Conservation (phyloP, 2,888 invertebrate genomes). For the Baronia brevicornis region DNA sequence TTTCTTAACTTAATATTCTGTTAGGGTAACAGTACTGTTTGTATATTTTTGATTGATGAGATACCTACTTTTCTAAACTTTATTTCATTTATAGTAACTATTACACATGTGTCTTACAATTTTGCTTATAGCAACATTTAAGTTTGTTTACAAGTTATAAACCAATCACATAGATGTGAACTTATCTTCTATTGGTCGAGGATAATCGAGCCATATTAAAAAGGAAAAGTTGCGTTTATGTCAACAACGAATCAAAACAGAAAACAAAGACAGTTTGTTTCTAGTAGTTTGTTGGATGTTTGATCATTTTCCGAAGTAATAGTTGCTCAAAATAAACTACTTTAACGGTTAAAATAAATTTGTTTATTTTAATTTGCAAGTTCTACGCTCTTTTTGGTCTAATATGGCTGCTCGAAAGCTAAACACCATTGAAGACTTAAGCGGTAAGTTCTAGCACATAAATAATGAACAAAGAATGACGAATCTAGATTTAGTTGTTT, state of each 20-base stretch:
- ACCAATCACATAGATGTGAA: constrained; percentile 31
- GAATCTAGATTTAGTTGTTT: constrained; percentile 37
- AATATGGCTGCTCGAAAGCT: constrained; percentile 65
- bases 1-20: too few relatives aligned
- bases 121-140: constrained; percentile 26
- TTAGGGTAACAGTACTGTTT: too few relatives aligned
- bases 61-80: too few relatives aligned
- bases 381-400: too few relatives aligned
- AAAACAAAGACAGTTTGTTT: constrained; percentile 36
- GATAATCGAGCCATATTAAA: constrained; percentile 15
- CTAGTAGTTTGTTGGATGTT: constrained; percentile 26
- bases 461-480: constrained; percentile 45
- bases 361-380: background rate
- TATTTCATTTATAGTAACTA: constrained; percentile 16
- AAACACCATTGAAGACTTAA: constrained; percentile 67
- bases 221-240: constrained; percentile 20
- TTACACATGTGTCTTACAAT: constrained; percentile 11
- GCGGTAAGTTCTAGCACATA: constrained; percentile 61
- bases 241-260: constrained; percentile 34
- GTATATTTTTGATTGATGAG: too few relatives aligned
- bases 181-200: constrained; percentile 27
- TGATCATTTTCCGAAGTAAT: constrained; percentile 14
- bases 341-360: constrained; percentile 1
- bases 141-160: constrained; percentile 28
- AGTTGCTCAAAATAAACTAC: constrained; percentile 1